Conservation (phyloP, 1,140 invertebrate species). For the Heliothis subflexa region DNA sequence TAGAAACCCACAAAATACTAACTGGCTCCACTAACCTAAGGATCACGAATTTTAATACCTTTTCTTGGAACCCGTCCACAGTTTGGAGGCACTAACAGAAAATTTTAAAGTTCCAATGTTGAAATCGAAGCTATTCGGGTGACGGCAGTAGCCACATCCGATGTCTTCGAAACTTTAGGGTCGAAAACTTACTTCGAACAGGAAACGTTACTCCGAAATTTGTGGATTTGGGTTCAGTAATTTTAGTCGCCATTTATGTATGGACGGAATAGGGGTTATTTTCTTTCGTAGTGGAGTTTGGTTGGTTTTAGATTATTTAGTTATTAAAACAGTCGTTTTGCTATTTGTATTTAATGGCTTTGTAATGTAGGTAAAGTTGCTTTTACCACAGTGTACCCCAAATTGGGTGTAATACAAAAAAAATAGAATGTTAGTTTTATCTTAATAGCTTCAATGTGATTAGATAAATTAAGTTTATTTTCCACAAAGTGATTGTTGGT, state of each 20-base stretch:
- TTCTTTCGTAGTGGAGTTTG: too few relatives aligned
- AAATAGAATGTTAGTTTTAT: too few relatives aligned
- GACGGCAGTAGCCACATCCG: conserved; percentile 40
- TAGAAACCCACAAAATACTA: too few relatives aligned
- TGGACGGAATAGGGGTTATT: neutral
- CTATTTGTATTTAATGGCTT: too few relatives aligned
- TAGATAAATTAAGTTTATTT: too few relatives aligned
- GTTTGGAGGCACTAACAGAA: conserved; percentile 40
- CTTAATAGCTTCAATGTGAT: too few relatives aligned
- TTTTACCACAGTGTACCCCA: too few relatives aligned
- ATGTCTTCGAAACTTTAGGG: conserved; percentile 44
- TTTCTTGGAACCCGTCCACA: conserved; percentile 37
- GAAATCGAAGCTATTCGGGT: conserved; percentile 39
- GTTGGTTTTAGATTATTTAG: too few relatives aligned
- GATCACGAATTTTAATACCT: conserved; percentile 19
- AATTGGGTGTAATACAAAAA: too few relatives aligned
- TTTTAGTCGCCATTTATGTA: conserved; percentile 3
- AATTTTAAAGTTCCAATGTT: conserved; percentile 47
- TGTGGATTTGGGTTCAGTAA: conserved; percentile 36
- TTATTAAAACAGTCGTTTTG: too few relatives aligned
- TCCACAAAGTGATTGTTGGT: too few relatives aligned
- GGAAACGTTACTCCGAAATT: conserved; percentile 37
- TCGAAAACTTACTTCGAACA: conserved; percentile 31
- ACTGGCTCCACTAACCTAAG: neutral
- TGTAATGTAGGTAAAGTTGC: too few relatives aligned